Evolutionary conservation across 2,888 invertebrate genomes (phyloP).

Genomic region (Pachliopta kotzebuea): DNA sequence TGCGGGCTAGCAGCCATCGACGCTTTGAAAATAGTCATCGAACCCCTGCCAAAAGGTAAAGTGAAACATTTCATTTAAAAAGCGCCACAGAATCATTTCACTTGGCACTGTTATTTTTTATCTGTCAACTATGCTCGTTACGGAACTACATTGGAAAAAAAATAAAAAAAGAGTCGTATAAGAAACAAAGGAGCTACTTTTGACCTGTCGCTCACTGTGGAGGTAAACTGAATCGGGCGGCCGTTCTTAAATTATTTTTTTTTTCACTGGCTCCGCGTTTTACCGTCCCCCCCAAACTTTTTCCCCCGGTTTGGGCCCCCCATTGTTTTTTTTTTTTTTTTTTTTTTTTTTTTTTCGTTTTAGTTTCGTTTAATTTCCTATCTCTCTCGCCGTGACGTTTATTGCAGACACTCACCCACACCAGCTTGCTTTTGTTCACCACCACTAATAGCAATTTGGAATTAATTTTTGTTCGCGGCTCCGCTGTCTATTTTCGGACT

Average conservation of each 20-base stretch:
- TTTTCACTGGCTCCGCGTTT: slow-evolving; percentile 47
- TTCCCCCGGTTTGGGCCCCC: slow-evolving; percentile 64
- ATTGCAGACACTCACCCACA: slow-evolving; percentile 62
- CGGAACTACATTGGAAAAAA: slow-evolving; percentile 39
- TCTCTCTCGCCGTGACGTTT: slow-evolving; percentile 73
- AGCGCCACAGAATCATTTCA: slow-evolving; percentile 35
- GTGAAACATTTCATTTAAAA: slow-evolving; percentile 31
- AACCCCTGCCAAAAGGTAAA: slow-evolving; percentile 77
- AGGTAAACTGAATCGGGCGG: slow-evolving; percentile 64
- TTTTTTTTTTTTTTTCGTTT: too few species aligned
- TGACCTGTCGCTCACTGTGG: slow-evolving; percentile 63
- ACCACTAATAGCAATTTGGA: slow-evolving; percentile 71
- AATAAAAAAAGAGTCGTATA: slow-evolving; percentile 31
- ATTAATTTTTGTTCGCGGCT: slow-evolving; percentile 67
- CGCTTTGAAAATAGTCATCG: slow-evolving; percentile 73
- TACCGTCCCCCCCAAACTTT: slow-evolving; percentile 50
- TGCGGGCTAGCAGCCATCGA: slow-evolving; percentile 55
- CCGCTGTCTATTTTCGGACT: slow-evolving; percentile 66
- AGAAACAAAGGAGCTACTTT: slow-evolving; percentile 49
- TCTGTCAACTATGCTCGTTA: slow-evolving; percentile 38
- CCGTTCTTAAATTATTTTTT: slow-evolving; percentile 60
- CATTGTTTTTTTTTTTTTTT: too few species aligned
- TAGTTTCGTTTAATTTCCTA: slow-evolving; percentile 78
- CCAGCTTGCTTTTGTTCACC: slow-evolving; percentile 58
- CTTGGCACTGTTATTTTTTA: slow-evolving; percentile 37